Evolutionary conservation across 2,113 vertebrate species (phyloP).

Genomic region (Leucopsar rothschildi): DNA sequence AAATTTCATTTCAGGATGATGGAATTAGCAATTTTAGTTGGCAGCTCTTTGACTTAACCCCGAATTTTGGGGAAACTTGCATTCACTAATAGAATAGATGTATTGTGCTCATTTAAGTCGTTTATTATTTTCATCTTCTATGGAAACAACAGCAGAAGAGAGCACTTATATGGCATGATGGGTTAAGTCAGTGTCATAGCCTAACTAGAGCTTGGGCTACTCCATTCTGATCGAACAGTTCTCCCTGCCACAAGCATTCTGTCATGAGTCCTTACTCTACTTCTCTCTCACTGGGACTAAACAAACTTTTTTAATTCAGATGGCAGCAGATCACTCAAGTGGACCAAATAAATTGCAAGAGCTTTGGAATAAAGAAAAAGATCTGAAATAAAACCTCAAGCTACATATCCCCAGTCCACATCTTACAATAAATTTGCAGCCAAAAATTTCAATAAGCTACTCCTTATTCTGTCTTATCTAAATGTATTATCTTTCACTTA

Average conservation of each 20-base stretch:
- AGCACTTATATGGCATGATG: accelerated
- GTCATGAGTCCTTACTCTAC: not conserved
- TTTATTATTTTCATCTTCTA: not conserved
- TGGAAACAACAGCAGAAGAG: not conserved
- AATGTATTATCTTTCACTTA: not conserved
- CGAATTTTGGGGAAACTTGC: not conserved
- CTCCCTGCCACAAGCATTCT: not conserved
- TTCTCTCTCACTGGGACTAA: not conserved
- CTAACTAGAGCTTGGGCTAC: not conserved
- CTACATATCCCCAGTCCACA: not conserved
- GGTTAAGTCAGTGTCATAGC: not conserved
- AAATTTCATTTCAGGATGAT: not conserved
- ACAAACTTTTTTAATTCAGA: not conserved
- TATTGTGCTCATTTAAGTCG: not conserved
- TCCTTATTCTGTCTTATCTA: not conserved
- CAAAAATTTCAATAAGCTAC: not conserved
- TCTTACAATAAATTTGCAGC: not conserved
- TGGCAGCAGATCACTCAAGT: not conserved
- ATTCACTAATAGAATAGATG: not conserved
- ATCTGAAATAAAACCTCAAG: constrained; percentile 8
- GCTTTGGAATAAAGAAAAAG: not conserved
- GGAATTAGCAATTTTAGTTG: not conserved
- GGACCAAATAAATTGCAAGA: not conserved
- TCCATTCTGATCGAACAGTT: not conserved
- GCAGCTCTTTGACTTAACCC: not conserved